Evolutionary conservation across 2,113 vertebrate genomes (phyloP).

Genomic region (Pampusana beccarii): DNA sequence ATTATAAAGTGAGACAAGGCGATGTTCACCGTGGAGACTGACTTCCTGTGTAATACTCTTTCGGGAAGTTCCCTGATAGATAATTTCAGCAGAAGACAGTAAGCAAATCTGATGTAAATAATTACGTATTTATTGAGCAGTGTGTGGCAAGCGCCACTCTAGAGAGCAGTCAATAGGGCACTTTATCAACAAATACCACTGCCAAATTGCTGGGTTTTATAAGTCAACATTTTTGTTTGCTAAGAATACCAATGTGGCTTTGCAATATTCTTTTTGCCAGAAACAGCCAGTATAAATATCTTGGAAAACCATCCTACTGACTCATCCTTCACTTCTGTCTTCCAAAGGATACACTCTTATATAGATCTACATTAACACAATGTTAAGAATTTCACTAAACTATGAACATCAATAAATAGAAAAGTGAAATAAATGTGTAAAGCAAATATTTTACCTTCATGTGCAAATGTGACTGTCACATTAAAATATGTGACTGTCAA

Average conservation of each 20-base stretch:
- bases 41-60: background rate
- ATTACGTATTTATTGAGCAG: background rate
- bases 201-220: background rate
- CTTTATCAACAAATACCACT: background rate
- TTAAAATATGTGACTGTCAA: background rate
- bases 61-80: background rate
- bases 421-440: background rate
- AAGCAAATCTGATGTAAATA: background rate
- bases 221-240: background rate
- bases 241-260: background rate
- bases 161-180: background rate
- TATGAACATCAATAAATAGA: background rate
- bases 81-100: background rate
- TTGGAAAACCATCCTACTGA: background rate
- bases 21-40: background rate
- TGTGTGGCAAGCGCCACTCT: background rate
- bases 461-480: conserved; percentile 2
- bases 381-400: background rate
- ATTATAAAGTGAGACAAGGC: background rate
- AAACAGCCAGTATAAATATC: background rate
- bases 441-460: conserved; percentile 3
- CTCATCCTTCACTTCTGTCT: background rate
- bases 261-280: background rate
- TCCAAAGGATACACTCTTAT: background rate
- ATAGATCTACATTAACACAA: background rate